Conservation (phyloP, 2,113 vertebrate species). For the Melospiza georgiana region DNA sequence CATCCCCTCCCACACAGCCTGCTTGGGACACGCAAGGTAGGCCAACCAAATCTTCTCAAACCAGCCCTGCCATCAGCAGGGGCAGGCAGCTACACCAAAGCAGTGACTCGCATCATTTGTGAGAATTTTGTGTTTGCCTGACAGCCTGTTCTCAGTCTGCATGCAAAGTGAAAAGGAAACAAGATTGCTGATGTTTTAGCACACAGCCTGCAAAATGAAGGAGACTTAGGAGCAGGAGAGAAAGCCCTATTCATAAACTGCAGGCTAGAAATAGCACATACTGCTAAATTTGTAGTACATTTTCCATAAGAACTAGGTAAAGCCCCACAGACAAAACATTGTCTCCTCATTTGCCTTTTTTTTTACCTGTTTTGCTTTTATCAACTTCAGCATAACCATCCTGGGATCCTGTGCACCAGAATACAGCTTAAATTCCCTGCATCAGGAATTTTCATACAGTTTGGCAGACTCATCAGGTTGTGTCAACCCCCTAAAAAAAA, state of each 20-base stretch:
- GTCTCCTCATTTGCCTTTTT: background rate
- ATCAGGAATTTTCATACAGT: slow-evolving; percentile 31
- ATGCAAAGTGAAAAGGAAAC: background rate
- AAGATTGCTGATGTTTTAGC: background rate
- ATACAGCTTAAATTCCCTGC: slow-evolving; percentile 5
- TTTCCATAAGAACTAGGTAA: slow-evolving; percentile 16
- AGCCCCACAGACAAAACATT: background rate
- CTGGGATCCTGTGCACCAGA: background rate
- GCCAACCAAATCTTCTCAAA: background rate
- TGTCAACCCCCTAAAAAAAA: slow-evolving; percentile 28
- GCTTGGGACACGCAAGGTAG: background rate
- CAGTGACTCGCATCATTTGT: background rate
- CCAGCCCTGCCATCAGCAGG: background rate
- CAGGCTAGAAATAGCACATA: slow-evolving; percentile 57
- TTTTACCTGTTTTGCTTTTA: background rate
- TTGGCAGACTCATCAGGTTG: slow-evolving; percentile 30
- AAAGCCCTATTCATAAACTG: slow-evolving; percentile 57
- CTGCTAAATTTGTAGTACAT: slow-evolving; percentile 15
- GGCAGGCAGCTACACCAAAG: background rate
- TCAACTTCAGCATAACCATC: background rate
- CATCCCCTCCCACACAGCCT: background rate
- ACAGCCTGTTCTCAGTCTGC: background rate
- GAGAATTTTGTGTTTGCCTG: background rate
- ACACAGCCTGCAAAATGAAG: slow-evolving; percentile 31
- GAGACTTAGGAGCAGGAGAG: background rate